Conservation (phyloP, 2,797 vertebrate genomes). For the Rhinoraja longicauda region DNA sequence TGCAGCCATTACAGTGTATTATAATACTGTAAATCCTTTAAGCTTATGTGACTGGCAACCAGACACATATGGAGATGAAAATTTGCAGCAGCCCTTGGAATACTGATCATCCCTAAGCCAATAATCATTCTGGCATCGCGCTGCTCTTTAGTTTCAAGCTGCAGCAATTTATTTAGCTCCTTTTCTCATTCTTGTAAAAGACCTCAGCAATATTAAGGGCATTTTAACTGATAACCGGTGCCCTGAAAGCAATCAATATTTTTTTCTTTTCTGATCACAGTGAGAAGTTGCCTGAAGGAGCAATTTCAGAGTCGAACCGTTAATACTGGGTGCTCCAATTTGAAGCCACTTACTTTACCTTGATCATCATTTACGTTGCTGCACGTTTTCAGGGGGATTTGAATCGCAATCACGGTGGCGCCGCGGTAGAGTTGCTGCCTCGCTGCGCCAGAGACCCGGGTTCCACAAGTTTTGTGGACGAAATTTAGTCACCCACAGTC, state of each 20-base stretch:
- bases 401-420: background rate
- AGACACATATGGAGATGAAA: background rate
- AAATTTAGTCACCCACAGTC: too few relatives aligned
- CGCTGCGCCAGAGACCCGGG: too few relatives aligned
- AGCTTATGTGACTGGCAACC: background rate
- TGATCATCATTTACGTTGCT: background rate
- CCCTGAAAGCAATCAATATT: background rate
- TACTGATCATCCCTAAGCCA: background rate
- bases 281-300: background rate
- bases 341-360: background rate
- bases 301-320: background rate
- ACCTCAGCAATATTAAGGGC: background rate
- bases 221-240: conserved; percentile 8
- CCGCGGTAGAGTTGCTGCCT: too few relatives aligned
- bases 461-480: too few relatives aligned
- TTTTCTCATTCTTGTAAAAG: background rate
- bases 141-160: conserved; percentile 7
- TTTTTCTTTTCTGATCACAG: background rate
- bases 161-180: background rate
- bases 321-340: background rate
- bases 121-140: background rate
- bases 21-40: background rate
- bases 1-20: background rate
- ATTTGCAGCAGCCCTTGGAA: conserved; percentile 4
- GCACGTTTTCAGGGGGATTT: background rate